A percentile compares a stretch with the other conserved stretches of the same genome.
Evolutionary conservation across 2,797 vertebrate genomes (phyloP).

Genomic region (Heterohyrax brucei): DNA sequence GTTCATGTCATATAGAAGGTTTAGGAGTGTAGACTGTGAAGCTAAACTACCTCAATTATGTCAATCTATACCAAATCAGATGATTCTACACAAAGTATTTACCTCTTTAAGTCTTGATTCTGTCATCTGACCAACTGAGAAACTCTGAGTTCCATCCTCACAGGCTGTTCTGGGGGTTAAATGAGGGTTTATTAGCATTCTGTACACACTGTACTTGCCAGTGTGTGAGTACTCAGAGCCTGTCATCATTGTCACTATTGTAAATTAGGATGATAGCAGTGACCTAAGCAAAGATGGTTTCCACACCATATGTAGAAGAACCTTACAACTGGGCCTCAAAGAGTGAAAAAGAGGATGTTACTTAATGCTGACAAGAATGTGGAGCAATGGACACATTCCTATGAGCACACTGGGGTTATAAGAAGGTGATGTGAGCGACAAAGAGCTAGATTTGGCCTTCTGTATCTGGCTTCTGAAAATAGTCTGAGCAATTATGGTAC

Average conservation of each 20-base stretch:
- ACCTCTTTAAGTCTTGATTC: not conserved
- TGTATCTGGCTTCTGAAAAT: no score
- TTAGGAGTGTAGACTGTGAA: not conserved
- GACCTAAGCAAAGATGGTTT: not conserved
- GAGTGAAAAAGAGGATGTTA: not conserved
- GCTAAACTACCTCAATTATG: not conserved
- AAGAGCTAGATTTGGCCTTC: no score
- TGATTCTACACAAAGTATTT: no score
- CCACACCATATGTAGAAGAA: not conserved
- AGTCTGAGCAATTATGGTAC: no score
- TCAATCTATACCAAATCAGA: not conserved
- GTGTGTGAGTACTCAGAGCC: not conserved
- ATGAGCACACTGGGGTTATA: no score
- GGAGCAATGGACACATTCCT: no score
- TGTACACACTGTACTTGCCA: not conserved
- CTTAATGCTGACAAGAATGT: no score
- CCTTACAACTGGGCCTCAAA: not conserved
- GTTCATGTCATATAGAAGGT: not conserved
- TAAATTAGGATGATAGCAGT: not conserved
- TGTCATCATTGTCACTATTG: no score
- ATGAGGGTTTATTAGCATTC: not conserved
- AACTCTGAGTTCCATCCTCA: not conserved
- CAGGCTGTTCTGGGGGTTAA: not conserved
- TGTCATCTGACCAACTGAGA: not conserved
- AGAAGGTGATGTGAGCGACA: no score